These are phyloP conservation scores for Cylloceria caligata DNA, from an alignment of 2,888 invertebrate genomes.

Conservation along the genomic window DNA sequence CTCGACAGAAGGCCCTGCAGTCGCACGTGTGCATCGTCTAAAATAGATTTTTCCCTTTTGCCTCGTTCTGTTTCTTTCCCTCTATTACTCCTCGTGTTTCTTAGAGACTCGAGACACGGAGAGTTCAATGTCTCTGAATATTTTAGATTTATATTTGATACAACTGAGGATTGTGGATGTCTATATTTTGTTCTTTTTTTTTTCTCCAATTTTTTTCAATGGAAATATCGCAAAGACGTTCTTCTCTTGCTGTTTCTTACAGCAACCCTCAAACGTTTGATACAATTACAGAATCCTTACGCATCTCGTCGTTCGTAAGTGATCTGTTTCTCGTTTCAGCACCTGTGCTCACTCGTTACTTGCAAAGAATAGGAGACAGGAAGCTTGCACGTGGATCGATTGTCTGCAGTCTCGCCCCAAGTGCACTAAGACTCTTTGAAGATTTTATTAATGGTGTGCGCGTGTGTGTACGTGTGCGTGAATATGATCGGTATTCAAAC, in stretches of 20 bases:
- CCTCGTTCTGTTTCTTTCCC: conserved; percentile 19
- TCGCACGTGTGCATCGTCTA: conserved; percentile 58
- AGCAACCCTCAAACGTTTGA: conserved; percentile 46
- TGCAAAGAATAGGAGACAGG: conserved; percentile 38
- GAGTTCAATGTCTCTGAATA: conserved; percentile 66
- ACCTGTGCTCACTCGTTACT: conserved; percentile 63
- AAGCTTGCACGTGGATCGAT: conserved; percentile 58
- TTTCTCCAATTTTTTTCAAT: conserved; percentile 41
- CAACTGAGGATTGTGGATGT: background rate
- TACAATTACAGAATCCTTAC: conserved; percentile 51
- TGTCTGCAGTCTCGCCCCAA: conserved; percentile 39
- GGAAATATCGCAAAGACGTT: conserved; percentile 26
- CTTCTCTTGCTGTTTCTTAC: conserved; percentile 21
- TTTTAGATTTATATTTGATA: conserved; percentile 57
- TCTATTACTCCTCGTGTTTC: conserved; percentile 24
- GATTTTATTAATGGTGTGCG: background rate
- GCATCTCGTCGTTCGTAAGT: conserved; percentile 54
- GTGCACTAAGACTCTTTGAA: conserved; percentile 26
- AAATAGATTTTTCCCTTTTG: conserved; percentile 60
- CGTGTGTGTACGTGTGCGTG: background rate
- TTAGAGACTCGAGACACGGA: conserved; percentile 24
- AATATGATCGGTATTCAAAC: too few species aligned
- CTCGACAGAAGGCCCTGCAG: conserved; percentile 52
- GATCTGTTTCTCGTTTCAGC: conserved; percentile 60
- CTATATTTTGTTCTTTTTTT: background rate